Conservation (phyloP, 1,140 invertebrate species). For the Lucilia sericata region DNA sequence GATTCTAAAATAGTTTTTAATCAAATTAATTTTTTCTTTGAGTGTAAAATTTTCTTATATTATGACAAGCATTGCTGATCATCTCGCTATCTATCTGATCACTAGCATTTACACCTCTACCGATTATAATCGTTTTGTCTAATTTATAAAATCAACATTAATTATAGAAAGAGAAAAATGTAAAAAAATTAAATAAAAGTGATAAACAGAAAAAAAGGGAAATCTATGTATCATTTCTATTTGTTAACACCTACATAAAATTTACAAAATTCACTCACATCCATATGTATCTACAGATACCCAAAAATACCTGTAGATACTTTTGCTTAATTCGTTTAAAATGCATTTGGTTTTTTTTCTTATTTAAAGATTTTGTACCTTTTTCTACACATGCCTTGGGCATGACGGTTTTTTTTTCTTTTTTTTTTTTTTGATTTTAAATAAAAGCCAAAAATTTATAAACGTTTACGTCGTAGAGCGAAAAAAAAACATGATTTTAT, state of each 20-base stretch:
- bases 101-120: slow-evolving; percentile 25
- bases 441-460: too few relatives aligned
- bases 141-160: slow-evolving; percentile 35
- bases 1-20: too few relatives aligned
- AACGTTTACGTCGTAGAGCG: too few relatives aligned
- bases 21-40: not conserved
- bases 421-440: too few relatives aligned
- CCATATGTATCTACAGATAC: too few relatives aligned
- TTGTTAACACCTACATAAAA: slow-evolving; percentile 29
- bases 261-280: too few relatives aligned
- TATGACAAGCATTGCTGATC: slow-evolving; percentile 8
- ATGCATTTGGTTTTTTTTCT: too few relatives aligned
- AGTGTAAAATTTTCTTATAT: slow-evolving; percentile 28
- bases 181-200: not conserved
- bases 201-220: not conserved
- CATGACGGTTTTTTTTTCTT: too few relatives aligned
- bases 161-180: slow-evolving; percentile 21
- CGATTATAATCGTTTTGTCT: slow-evolving; percentile 31
- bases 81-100: not conserved
- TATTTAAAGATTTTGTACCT: too few relatives aligned
- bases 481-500: not conserved
- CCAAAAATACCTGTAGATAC: too few relatives aligned
- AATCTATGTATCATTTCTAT: slow-evolving; percentile 15
- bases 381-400: too few relatives aligned
- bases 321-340: too few relatives aligned